These are phyloP conservation scores for Corythaeola cristata DNA, from an alignment of 2,113 vertebrate species.

Conservation along the genomic window DNA sequence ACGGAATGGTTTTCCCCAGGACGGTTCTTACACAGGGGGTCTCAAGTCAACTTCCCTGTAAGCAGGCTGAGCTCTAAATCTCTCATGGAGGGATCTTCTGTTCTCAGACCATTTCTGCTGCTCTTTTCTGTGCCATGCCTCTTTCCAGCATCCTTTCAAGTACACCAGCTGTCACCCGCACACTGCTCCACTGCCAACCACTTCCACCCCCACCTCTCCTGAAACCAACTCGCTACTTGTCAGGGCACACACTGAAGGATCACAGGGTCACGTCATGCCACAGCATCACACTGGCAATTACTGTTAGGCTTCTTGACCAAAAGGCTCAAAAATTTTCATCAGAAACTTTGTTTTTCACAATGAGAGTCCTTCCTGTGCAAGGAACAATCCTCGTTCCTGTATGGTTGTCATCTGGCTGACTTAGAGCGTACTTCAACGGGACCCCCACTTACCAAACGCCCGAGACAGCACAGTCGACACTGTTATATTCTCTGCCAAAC, in stretches of 20 bases:
- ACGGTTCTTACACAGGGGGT: not conserved
- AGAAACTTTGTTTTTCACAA: not conserved
- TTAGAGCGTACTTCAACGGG: not conserved
- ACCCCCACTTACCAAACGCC: not conserved
- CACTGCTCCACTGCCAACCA: not conserved
- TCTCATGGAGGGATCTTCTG: not conserved
- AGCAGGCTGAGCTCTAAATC: not conserved
- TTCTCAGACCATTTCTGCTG: not conserved
- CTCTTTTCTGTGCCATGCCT: not conserved
- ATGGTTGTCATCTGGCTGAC: not conserved
- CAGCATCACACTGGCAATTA: not conserved
- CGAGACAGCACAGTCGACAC: fast-evolving
- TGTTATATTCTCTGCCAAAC: not conserved
- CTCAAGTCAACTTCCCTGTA: not conserved
- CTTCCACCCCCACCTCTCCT: not conserved
- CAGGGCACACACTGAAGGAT: not conserved
- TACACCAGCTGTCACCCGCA: not conserved
- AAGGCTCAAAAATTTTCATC: not conserved
- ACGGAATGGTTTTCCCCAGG: not conserved
- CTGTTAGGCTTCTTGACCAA: not conserved
- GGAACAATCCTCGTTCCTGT: not conserved
- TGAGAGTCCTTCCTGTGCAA: not conserved
- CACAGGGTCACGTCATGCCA: not conserved
- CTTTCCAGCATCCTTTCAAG: not conserved
- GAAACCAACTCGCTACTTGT: not conserved